phyloP scores from a whole-genome alignment of 1,140 invertebrate species.

The Holotrichia oblita region DNA sequence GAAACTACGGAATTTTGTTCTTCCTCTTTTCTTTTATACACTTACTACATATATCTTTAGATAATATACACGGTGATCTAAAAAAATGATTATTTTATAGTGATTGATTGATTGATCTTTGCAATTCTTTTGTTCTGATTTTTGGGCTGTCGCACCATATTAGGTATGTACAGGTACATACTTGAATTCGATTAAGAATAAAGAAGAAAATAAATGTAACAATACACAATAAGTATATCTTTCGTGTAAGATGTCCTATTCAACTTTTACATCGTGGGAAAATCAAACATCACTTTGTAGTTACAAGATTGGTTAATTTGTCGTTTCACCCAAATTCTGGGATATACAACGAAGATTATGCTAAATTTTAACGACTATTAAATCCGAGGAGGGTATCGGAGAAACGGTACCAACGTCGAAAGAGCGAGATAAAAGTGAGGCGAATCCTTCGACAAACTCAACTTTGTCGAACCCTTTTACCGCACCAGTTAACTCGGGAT shows the following conservation, averaged over 20 bases:
- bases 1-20: constrained; percentile 2
- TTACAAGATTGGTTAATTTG: constrained; percentile 20
- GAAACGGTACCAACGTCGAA: background rate
- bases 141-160: too few relatives aligned
- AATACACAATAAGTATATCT: background rate
- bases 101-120: too few relatives aligned
- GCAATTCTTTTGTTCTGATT: too few relatives aligned
- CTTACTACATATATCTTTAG: too few relatives aligned
- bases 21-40: background rate
- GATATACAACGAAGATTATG: constrained; percentile 33
- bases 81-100: too few relatives aligned
- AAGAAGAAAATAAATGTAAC: too few relatives aligned
- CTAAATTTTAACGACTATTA: constrained; percentile 36
- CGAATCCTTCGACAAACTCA: constrained; percentile 33
- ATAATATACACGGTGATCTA: too few relatives aligned
- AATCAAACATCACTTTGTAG: constrained; percentile 27
- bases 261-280: background rate
- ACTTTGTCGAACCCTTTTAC: constrained; percentile 46
- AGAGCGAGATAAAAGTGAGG: constrained; percentile 18
- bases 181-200: too few relatives aligned
- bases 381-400: constrained; percentile 9
- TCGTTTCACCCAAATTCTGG: constrained; percentile 27
- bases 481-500: constrained; percentile 49
- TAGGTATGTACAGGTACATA: too few relatives aligned
- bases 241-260: background rate